These are phyloP conservation scores for Dicerorhinus sumatrensis DNA, from an alignment of 2,113 vertebrate species.

Conservation along the genomic window DNA sequence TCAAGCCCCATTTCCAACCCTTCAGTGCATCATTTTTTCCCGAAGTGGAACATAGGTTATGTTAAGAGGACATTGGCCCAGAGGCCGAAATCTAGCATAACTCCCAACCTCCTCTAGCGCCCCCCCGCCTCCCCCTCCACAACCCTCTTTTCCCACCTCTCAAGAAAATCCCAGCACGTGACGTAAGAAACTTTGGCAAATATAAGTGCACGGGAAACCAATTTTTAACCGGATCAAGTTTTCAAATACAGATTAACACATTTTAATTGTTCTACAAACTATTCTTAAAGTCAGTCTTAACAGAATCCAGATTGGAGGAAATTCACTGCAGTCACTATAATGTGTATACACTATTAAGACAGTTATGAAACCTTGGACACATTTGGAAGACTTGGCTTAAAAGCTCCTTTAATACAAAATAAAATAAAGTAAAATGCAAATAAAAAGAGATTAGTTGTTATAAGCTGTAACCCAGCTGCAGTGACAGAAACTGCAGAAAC, in stretches of 20 bases:
- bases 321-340: slow-evolving; percentile 62
- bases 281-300: slow-evolving; percentile 79
- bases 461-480: slow-evolving; percentile 83
- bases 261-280: slow-evolving; percentile 79
- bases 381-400: slow-evolving; percentile 81
- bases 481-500: slow-evolving; percentile 83
- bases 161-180: not conserved
- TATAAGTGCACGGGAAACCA: slow-evolving; percentile 11
- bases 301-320: slow-evolving; percentile 74
- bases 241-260: slow-evolving; percentile 72
- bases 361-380: slow-evolving; percentile 82
- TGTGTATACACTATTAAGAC: slow-evolving; percentile 82
- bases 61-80: not conserved
- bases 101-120: not conserved
- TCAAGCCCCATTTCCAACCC: slow-evolving; percentile 50
- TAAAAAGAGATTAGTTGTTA: slow-evolving; percentile 83
- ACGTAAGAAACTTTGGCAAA: slow-evolving; percentile 45
- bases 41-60: not conserved
- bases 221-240: slow-evolving; percentile 72
- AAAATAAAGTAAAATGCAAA: slow-evolving; percentile 79
- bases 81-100: not conserved
- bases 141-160: not conserved
- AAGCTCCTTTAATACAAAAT: slow-evolving; percentile 78
- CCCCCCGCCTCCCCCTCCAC: not conserved
- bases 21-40: not conserved